Conservation (phyloP, 2,113 vertebrate genomes). For the Osmerus eperlanus region DNA sequence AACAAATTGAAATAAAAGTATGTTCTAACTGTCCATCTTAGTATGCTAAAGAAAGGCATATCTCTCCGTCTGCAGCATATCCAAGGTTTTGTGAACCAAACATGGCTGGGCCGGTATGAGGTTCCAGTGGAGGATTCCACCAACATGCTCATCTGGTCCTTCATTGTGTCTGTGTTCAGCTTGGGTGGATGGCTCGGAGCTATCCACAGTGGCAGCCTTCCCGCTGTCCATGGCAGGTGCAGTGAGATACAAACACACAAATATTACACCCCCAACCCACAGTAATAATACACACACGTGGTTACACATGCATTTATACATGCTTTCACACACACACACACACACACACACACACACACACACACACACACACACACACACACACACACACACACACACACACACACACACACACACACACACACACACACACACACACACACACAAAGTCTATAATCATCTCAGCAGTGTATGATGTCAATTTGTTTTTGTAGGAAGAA, state of each 20-base stretch:
- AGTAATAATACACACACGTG: background rate
- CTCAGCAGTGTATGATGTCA: no score
- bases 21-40: background rate
- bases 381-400: slow-evolving; percentile 4
- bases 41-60: background rate
- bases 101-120: slow-evolving; percentile 65
- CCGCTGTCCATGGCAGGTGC: slow-evolving; percentile 73
- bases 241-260: slow-evolving; percentile 4
- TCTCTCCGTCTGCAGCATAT: slow-evolving; percentile 58
- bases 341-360: slow-evolving; percentile 4
- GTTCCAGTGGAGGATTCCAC: slow-evolving; percentile 51
- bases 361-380: background rate
- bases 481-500: slow-evolving; percentile 70
- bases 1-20: no score
- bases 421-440: background rate
- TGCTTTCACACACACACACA: background rate
- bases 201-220: slow-evolving; percentile 62
- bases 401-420: background rate
- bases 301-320: background rate
- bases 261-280: background rate
- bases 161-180: slow-evolving; percentile 70
- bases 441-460: background rate
- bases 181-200: slow-evolving; percentile 69
- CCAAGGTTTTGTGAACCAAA: slow-evolving; percentile 69
- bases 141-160: slow-evolving; percentile 73